phyloP scores from a whole-genome alignment of 2,113 vertebrate species.

The Arenaria interpres region DNA sequence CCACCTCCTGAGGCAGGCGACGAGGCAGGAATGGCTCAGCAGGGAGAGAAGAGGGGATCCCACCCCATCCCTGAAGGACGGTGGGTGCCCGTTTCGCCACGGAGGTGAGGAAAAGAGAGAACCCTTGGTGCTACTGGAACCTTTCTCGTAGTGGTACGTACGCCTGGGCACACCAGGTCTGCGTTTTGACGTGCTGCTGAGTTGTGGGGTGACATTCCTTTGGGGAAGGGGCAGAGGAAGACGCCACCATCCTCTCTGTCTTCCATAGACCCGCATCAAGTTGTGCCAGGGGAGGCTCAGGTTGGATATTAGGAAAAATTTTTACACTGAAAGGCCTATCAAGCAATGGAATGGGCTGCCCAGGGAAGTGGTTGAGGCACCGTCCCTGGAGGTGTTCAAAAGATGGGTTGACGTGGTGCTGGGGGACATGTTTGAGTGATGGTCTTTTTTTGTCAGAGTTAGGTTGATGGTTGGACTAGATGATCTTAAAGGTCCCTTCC shows the following conservation, averaged over 20 bases:
- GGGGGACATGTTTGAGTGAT: too few species aligned
- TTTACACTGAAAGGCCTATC: too few species aligned
- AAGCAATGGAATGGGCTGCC: too few species aligned
- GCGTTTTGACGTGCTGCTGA: rapidly evolving
- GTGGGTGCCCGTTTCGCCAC: rapidly evolving
- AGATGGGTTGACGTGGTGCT: too few species aligned
- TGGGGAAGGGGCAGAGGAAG: not conserved
- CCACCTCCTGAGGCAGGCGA: not conserved
- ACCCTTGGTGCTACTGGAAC: not conserved
- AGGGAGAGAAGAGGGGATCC: not conserved
- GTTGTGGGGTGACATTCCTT: not conserved
- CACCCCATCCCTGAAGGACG: not conserved
- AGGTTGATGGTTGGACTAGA: too few species aligned
- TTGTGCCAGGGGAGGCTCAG: too few species aligned
- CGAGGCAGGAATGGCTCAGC: rapidly evolving
- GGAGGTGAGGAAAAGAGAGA: not conserved
- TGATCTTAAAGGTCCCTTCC: too few species aligned
- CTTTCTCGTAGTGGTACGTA: rapidly evolving
- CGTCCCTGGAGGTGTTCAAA: too few species aligned
- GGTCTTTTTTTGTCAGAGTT: too few species aligned
- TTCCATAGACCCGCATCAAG: not conserved
- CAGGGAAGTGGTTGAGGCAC: too few species aligned
- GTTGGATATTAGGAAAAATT: too few species aligned
- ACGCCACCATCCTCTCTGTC: rapidly evolving
- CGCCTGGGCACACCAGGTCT: rapidly evolving